phyloP scores from a whole-genome alignment of 2,888 invertebrate species.

The Tinea pellionella region DNA sequence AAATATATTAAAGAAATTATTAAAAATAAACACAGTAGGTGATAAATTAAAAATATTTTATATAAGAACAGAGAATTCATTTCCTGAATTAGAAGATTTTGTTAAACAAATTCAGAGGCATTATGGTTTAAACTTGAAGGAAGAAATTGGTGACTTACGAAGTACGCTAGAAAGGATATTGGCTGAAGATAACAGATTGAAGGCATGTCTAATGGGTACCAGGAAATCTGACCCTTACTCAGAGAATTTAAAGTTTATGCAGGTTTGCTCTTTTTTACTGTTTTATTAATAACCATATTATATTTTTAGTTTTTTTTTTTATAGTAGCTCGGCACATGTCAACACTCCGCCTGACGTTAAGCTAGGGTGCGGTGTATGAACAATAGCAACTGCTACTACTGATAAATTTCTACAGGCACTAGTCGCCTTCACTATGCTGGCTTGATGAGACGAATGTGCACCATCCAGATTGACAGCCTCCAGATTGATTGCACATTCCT shows the following conservation, averaged over 20 bases:
- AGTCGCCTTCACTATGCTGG: too few species aligned
- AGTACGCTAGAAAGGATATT: constrained; percentile 74
- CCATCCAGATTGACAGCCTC: too few species aligned
- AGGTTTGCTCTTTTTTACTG: constrained; percentile 65
- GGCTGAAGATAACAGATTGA: constrained; percentile 68
- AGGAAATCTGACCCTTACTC: constrained; percentile 89
- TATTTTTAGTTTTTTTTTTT: too few species aligned
- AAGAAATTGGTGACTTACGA: constrained; percentile 78
- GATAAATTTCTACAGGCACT: too few species aligned
- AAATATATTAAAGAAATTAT: constrained; percentile 35
- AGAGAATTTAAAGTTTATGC: constrained; percentile 73
- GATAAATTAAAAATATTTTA: constrained; percentile 78
- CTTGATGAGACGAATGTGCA: too few species aligned
- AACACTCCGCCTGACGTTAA: too few species aligned
- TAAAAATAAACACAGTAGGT: constrained; percentile 36
- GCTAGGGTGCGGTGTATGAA: too few species aligned
- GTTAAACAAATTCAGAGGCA: constrained; percentile 75
- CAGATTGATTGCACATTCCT: too few species aligned
- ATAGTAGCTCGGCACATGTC: too few species aligned
- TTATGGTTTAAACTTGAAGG: constrained; percentile 80
- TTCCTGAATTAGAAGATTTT: constrained; percentile 88
- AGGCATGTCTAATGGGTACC: constrained; percentile 93
- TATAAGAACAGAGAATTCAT: constrained; percentile 82
- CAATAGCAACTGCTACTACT: too few species aligned
- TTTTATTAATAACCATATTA: not conserved